Evolutionary conservation across 2,888 invertebrate species (phyloP).

Genomic region (Priocnemis perturbator): DNA sequence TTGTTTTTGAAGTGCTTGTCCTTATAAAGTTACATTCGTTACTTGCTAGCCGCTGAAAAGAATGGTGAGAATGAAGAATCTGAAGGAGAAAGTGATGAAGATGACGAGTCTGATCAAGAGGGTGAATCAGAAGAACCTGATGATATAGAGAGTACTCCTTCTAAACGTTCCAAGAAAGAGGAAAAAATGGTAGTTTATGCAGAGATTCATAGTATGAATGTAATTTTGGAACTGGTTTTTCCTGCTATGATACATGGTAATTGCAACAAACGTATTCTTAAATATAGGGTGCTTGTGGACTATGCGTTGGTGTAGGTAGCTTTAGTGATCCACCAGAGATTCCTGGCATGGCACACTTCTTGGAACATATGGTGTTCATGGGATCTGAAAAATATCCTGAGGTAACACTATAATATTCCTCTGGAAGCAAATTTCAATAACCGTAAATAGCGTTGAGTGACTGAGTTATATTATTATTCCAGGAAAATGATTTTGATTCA

Average conservation of each 20-base stretch:
- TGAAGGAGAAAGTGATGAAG: constrained; percentile 44
- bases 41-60: constrained; percentile 11
- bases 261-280: neutral
- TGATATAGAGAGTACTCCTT: constrained; percentile 43
- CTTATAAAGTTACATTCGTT: neutral
- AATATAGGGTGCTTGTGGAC: constrained; percentile 83
- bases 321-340: constrained; percentile 87
- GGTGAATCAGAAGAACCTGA: constrained; percentile 45
- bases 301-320: constrained; percentile 86
- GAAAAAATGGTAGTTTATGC: constrained; percentile 67
- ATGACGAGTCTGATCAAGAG: constrained; percentile 39
- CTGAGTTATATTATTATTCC: constrained; percentile 15
- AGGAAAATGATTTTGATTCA: constrained; percentile 72
- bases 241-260: neutral
- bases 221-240: neutral
- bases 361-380: constrained; percentile 97
- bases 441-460: neutral
- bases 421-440: neutral
- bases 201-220: neutral
- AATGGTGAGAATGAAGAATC: constrained; percentile 42
- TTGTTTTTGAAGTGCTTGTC: neutral
- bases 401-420: constrained; percentile 75
- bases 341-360: constrained; percentile 89
- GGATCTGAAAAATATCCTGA: constrained; percentile 91
- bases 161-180: constrained; percentile 61